Conservation (phyloP, 23 tunicate genomes). For the Botrylloides violaceus region DNA sequence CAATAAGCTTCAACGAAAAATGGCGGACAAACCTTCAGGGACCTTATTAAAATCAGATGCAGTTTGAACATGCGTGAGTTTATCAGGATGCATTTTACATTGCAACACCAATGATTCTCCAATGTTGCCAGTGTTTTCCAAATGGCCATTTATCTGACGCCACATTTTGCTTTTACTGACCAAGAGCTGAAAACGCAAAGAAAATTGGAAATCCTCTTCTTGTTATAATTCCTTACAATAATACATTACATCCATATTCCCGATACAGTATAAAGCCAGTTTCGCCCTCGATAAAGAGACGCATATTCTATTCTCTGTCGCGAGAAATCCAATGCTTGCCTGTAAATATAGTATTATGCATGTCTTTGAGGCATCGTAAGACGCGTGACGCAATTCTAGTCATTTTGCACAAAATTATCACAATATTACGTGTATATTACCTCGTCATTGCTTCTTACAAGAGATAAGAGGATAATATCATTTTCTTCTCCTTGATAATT, state of each 20-base stretch:
- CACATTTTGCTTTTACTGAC: constrained; percentile 48
- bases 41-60: constrained; percentile 45
- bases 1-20: neutral
- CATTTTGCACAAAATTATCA: no score
- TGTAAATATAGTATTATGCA: constrained; percentile 24
- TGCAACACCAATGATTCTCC: constrained; percentile 47
- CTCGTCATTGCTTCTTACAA: constrained; percentile 80
- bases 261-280: constrained; percentile 70
- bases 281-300: constrained; percentile 87
- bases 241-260: constrained; percentile 47
- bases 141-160: constrained; percentile 38
- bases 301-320: constrained; percentile 77
- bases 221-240: neutral
- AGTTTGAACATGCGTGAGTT: constrained; percentile 21
- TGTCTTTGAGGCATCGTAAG: no score
- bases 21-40: constrained; percentile 85
- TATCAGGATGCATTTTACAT: constrained; percentile 69
- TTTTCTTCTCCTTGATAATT: constrained; percentile 97
- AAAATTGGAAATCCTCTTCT: neutral
- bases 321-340: constrained; percentile 64
- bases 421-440: no score
- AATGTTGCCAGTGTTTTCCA: constrained; percentile 27
- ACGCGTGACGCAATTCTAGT: no score
- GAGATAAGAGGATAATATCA: constrained; percentile 75
- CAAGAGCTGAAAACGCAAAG: constrained; percentile 29